Conservation (phyloP, 2,797 vertebrate species). For the Euphonia xanthogaster region DNA sequence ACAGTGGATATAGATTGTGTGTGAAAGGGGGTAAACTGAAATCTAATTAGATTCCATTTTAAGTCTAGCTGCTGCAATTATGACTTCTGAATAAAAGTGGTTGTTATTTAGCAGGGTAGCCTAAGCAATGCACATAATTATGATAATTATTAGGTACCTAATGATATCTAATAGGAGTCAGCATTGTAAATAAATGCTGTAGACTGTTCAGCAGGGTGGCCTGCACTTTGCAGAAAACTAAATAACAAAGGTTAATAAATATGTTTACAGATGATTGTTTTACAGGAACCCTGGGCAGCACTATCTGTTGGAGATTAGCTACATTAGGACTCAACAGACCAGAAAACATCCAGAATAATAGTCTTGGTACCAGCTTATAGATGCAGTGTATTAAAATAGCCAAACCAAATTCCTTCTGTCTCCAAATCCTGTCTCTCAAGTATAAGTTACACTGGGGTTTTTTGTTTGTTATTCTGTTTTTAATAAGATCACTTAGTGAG, state of each 20-base stretch:
- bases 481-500: background rate
- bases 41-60: slow-evolving; percentile 81
- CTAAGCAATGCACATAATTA: slow-evolving; percentile 80
- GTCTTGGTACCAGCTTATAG: slow-evolving; percentile 20
- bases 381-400: slow-evolving; percentile 3
- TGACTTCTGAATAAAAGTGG: slow-evolving; percentile 79
- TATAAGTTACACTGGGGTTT: background rate
- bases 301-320: slow-evolving; percentile 62
- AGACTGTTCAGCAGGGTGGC: slow-evolving; percentile 74
- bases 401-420: background rate
- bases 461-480: background rate
- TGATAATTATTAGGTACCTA: slow-evolving; percentile 84
- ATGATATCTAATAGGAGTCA: slow-evolving; percentile 79
- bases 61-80: slow-evolving; percentile 78
- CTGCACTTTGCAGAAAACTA: slow-evolving; percentile 62
- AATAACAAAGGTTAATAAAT: slow-evolving; percentile 63
- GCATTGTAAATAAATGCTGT: slow-evolving; percentile 65
- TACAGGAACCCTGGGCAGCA: slow-evolving; percentile 50
- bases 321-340: slow-evolving; percentile 56
- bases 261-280: slow-evolving; percentile 62
- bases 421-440: background rate
- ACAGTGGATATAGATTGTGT: slow-evolving; percentile 24
- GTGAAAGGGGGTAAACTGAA: slow-evolving; percentile 55
- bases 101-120: slow-evolving; percentile 81
- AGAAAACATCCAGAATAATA: slow-evolving; percentile 62